Evolutionary conservation across 2,113 vertebrate species (phyloP).

Genomic region (Eublepharis macularius): DNA sequence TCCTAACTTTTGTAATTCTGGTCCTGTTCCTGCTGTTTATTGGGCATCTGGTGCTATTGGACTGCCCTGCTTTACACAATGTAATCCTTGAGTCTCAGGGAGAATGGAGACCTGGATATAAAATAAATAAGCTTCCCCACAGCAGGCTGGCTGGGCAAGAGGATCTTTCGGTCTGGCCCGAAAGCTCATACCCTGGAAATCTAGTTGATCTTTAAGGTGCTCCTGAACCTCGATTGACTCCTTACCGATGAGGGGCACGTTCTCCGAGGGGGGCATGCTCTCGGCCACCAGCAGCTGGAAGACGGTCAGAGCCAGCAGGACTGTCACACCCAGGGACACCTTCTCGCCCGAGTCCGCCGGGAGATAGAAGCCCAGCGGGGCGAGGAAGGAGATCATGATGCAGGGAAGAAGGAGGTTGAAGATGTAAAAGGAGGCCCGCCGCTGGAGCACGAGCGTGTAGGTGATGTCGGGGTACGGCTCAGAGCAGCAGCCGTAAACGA

Average conservation of each 20-base stretch:
- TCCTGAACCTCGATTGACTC: no score
- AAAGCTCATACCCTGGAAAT: no score
- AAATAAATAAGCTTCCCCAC: no score
- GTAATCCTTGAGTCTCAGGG: no score
- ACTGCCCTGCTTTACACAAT: no score
- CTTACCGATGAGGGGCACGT: constrained; percentile 91
- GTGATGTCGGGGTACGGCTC: constrained; percentile 92
- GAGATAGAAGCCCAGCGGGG: constrained; percentile 90
- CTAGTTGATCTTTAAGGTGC: no score
- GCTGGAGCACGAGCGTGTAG: constrained; percentile 85
- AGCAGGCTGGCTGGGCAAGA: no score
- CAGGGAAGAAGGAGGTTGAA: constrained; percentile 92
- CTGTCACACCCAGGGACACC: constrained; percentile 89
- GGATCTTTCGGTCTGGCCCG: no score
- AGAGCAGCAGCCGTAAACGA: constrained; percentile 89
- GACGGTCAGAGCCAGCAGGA: constrained; percentile 90
- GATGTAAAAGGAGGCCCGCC: constrained; percentile 88
- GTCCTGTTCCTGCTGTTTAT: no score
- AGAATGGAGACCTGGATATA: no score
- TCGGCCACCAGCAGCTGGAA: constrained; percentile 92
- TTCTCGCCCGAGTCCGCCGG: constrained; percentile 91
- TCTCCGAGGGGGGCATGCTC: constrained; percentile 92
- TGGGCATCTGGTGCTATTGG: no score
- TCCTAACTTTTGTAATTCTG: no score
- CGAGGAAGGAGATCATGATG: constrained; percentile 90